Evolutionary conservation across 2,888 invertebrate genomes (phyloP).

Genomic region (Troides helena): DNA sequence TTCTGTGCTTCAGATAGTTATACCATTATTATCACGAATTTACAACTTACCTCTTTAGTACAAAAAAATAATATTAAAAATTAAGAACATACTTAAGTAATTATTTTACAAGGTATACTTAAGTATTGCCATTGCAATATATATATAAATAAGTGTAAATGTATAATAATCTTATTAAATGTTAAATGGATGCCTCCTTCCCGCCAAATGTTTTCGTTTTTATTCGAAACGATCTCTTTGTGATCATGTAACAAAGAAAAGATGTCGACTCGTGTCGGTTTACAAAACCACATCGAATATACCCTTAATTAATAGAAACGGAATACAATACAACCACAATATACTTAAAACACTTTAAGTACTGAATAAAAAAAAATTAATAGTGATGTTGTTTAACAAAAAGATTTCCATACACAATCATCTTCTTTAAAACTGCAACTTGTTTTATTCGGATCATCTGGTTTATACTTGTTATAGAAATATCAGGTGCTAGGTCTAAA

Average conservation of each 20-base stretch:
- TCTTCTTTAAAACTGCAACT: too few species aligned
- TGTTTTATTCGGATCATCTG: too few species aligned
- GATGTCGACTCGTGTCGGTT: slow-evolving; percentile 38
- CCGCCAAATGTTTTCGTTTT: slow-evolving; percentile 48
- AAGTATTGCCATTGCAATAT: neutral
- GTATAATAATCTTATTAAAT: slow-evolving; percentile 20
- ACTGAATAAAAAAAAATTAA: slow-evolving; percentile 26
- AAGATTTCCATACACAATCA: too few species aligned
- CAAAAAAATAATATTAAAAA: too few species aligned
- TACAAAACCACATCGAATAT: slow-evolving; percentile 47
- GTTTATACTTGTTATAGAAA: too few species aligned
- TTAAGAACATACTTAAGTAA: too few species aligned
- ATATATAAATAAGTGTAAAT: neutral
- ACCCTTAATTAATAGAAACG: slow-evolving; percentile 45
- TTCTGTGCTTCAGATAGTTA: too few species aligned
- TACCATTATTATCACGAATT: too few species aligned
- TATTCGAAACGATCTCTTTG: slow-evolving; percentile 33
- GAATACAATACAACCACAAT: slow-evolving; percentile 56
- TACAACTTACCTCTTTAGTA: too few species aligned
- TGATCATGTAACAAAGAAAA: slow-evolving; percentile 42
- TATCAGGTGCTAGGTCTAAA: too few species aligned
- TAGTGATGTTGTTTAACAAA: neutral
- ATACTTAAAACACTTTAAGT: slow-evolving; percentile 40
- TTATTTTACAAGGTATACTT: too few species aligned
- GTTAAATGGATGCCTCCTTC: slow-evolving; percentile 32